Percentiles rank a stretch among this genome's conserved stretches.
phyloP scores from a whole-genome alignment of 2,797 vertebrate genomes.

The Meriones psammophilus region DNA sequence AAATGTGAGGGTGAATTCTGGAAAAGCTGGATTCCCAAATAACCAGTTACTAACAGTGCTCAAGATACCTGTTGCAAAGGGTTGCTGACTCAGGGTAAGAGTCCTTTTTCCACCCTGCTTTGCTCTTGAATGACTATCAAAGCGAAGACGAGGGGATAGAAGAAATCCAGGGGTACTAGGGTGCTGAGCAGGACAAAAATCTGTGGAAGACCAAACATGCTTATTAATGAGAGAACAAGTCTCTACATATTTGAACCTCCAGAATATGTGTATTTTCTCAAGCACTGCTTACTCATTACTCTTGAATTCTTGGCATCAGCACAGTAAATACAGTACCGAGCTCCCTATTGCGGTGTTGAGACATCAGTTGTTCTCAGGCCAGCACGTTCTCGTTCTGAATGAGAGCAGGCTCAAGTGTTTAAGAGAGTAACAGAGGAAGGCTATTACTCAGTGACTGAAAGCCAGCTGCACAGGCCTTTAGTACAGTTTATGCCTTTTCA shows the following conservation, averaged over 20 bases:
- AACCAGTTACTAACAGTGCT: neutral
- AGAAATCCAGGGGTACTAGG: neutral
- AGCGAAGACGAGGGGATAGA: slow-evolving; percentile 21
- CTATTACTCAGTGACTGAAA: slow-evolving; percentile 62
- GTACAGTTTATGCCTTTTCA: slow-evolving; percentile 21
- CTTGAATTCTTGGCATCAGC: slow-evolving; percentile 58
- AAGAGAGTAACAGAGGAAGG: slow-evolving; percentile 65
- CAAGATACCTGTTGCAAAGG: neutral
- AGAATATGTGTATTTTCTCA: slow-evolving; percentile 18
- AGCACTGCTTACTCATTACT: slow-evolving; percentile 21
- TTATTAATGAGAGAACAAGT: neutral
- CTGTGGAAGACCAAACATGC: neutral
- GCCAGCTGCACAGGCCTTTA: slow-evolving; percentile 59
- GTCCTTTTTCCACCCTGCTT: slow-evolving; percentile 15
- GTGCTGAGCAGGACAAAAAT: slow-evolving; percentile 11
- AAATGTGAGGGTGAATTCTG: slow-evolving; percentile 1
- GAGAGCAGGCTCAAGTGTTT: slow-evolving; percentile 44
- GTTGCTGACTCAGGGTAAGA: neutral
- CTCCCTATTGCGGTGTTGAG: slow-evolving; percentile 27
- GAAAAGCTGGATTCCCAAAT: neutral
- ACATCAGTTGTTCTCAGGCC: slow-evolving; percentile 36
- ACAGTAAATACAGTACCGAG: slow-evolving; percentile 33
- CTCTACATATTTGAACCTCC: neutral
- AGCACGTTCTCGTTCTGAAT: slow-evolving; percentile 62
- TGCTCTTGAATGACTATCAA: neutral